phyloP scores from a whole-genome alignment of 2,113 vertebrate species.

The Panthera tigris region DNA sequence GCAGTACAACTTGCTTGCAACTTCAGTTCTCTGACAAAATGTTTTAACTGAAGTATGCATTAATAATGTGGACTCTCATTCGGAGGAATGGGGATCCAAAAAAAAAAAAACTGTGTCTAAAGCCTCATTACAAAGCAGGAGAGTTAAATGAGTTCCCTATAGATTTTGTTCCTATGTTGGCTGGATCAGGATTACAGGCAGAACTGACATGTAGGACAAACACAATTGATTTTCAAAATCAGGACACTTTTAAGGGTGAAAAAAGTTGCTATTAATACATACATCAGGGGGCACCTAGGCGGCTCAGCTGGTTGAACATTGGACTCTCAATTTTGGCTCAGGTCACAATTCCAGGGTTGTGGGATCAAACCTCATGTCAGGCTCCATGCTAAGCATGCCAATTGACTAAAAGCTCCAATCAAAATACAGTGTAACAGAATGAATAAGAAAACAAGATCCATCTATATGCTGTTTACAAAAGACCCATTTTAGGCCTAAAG shows the following conservation, averaged over 20 bases:
- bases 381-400: too few relatives aligned
- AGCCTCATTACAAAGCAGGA: not conserved
- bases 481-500: too few relatives aligned
- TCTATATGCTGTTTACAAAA: too few relatives aligned
- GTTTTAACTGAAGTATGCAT: not conserved
- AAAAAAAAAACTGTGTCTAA: not conserved
- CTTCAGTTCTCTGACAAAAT: not conserved
- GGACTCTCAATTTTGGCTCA: too few relatives aligned
- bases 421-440: too few relatives aligned
- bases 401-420: too few relatives aligned
- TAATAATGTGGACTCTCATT: not conserved
- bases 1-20: not conserved
- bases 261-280: not conserved
- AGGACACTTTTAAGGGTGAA: not conserved
- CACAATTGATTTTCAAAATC: constrained; percentile 6
- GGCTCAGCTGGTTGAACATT: too few relatives aligned
- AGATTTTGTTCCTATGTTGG: not conserved
- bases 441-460: too few relatives aligned
- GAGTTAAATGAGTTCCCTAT: not conserved
- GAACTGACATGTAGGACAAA: not conserved
- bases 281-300: not conserved
- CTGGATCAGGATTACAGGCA: not conserved
- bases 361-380: too few relatives aligned
- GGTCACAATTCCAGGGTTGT: too few relatives aligned
- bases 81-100: not conserved